A percentile compares a stretch with the other conserved stretches of the same genome.
Conservation (phyloP, 2,888 invertebrate genomes). For the Archaeoteleia sp. region DNA sequence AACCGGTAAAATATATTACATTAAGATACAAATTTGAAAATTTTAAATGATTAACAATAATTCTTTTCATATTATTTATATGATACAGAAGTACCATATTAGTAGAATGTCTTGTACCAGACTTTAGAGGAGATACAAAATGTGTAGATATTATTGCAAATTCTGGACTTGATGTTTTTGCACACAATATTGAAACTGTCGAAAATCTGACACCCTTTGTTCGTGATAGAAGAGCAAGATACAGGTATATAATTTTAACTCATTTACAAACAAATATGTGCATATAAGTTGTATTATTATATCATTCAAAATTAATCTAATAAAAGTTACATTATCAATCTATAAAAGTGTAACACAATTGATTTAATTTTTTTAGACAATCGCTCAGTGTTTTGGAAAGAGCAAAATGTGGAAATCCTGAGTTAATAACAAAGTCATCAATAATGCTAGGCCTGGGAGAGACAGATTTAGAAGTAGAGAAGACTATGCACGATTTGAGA, state of each 20-base stretch:
- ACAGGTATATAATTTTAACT: constrained; percentile 75
- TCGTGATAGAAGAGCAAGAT: constrained; percentile 94
- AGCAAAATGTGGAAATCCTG: constrained; percentile 87
- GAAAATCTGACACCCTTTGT: constrained; percentile 93
- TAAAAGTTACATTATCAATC: too few species aligned
- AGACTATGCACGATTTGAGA: constrained; percentile 90
- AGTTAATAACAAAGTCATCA: constrained; percentile 96
- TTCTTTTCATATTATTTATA: neutral
- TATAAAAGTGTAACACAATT: too few species aligned
- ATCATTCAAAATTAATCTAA: too few species aligned
- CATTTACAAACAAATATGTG: constrained; percentile 12
- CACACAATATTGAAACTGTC: constrained; percentile 99
- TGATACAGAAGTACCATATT: constrained; percentile 84
- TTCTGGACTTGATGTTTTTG: constrained; percentile 95
- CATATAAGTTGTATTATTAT: neutral
- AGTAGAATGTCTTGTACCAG: constrained; percentile 97
- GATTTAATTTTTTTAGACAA: constrained; percentile 83
- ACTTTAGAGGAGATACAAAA: constrained; percentile 89
- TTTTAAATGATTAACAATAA: constrained; percentile 5
- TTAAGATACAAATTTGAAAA: neutral
- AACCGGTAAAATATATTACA: constrained; percentile 63
- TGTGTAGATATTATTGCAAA: constrained; percentile 85
- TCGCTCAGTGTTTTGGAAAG: constrained; percentile 87
- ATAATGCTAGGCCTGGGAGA: constrained; percentile 98
- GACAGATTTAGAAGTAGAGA: constrained; percentile 88